Percentiles rank a stretch among this genome's conserved stretches.
These are phyloP conservation scores for Stegana nigrithorax DNA, from an alignment of 2,888 invertebrate genomes.

Conservation along the genomic window DNA sequence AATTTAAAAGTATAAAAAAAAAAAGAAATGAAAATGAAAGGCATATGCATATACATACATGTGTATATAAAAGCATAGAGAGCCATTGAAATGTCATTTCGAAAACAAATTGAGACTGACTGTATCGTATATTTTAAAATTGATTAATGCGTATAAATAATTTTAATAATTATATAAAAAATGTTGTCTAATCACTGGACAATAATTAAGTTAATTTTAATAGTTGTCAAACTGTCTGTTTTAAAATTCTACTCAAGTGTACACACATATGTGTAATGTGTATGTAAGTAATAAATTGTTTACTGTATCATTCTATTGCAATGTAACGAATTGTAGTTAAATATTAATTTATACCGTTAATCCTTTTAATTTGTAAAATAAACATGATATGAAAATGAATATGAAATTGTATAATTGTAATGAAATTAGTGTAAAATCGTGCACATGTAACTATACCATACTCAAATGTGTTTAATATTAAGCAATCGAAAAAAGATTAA, in stretches of 20 bases:
- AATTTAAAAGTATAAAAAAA: not conserved
- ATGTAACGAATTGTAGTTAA: too few species aligned
- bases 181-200: not conserved
- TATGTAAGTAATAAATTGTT: too few species aligned
- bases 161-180: not conserved
- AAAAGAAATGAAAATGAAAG: not conserved
- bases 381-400: conserved; percentile 27
- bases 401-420: conserved; percentile 13
- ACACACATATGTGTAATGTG: too few species aligned
- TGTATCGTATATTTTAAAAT: conserved; percentile 40
- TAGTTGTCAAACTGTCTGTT: too few species aligned
- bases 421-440: conserved; percentile 16
- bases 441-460: conserved; percentile 26
- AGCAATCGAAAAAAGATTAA: conserved; percentile 41
- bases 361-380: conserved; percentile 35
- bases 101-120: conserved; percentile 57
- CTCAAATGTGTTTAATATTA: conserved; percentile 21
- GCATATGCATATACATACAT: conserved; percentile 1
- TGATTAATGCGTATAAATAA: not conserved
- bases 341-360: too few species aligned
- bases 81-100: conserved; percentile 56
- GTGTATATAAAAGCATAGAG: conserved; percentile 24
- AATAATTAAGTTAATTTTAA: not conserved
- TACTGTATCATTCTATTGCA: too few species aligned
- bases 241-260: too few species aligned